Conservation (phyloP, 64 coral and sea anemone genomes). For the Anthopleura sola region DNA sequence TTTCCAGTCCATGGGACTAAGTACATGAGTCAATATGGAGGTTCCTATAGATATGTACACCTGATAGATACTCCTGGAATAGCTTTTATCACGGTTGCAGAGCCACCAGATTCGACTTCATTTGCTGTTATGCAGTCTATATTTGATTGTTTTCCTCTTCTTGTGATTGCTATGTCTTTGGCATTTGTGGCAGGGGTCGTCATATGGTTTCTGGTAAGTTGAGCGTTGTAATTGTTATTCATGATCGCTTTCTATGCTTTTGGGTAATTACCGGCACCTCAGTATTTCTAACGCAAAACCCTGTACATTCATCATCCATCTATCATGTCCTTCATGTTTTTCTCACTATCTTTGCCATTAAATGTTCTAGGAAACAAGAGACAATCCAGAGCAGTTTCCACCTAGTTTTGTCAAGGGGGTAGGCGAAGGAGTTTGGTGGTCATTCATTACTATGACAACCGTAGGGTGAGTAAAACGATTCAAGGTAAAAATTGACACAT, state of each 20-base stretch:
- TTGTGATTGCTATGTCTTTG: slow-evolving; percentile 22
- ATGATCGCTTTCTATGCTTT: no score
- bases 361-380: slow-evolving; percentile 32
- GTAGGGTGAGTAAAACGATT: slow-evolving; percentile 44
- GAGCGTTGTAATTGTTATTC: no score
- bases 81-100: slow-evolving; percentile 34
- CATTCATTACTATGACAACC: slow-evolving; percentile 72
- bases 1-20: slow-evolving; percentile 67
- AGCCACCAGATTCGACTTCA: neutral
- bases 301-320: neutral
- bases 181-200: slow-evolving; percentile 43
- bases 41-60: slow-evolving; percentile 26
- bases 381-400: slow-evolving; percentile 56
- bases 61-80: slow-evolving; percentile 55
- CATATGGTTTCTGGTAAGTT: slow-evolving; percentile 62
- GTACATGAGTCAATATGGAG: slow-evolving; percentile 24
- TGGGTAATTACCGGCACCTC: no score
- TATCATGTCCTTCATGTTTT: no score
- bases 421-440: slow-evolving; percentile 76
- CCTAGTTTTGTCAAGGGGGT: slow-evolving; percentile 38
- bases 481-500: neutral
- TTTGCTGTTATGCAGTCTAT: slow-evolving; percentile 12
- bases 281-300: no score
- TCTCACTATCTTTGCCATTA: no score
- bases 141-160: slow-evolving; percentile 32